Conservation (phyloP, 1,140 invertebrate species). For the Diabrotica undecimpunctata region DNA sequence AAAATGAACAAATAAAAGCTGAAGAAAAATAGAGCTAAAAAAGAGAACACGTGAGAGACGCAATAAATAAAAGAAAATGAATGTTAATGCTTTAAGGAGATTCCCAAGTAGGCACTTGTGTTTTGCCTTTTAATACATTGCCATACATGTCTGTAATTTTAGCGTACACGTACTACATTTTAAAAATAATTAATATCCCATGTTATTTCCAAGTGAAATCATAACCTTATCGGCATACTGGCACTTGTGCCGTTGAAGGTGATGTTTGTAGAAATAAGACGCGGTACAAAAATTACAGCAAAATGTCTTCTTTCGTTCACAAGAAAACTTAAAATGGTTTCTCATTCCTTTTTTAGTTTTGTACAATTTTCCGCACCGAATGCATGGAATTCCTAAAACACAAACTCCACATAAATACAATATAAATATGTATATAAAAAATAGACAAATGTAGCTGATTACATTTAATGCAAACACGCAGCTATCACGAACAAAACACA, state of each 20-base stretch:
- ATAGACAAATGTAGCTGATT: not conserved
- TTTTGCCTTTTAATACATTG: too few relatives aligned
- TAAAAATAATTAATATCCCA: too few relatives aligned
- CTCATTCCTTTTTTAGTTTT: conserved; percentile 8
- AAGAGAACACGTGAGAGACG: too few relatives aligned
- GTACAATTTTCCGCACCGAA: conserved; percentile 9
- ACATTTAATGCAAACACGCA: too few relatives aligned
- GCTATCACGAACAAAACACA: too few relatives aligned
- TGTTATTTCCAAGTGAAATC: not conserved
- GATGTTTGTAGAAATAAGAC: conserved; percentile 9
- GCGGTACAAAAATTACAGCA: conserved; percentile 6
- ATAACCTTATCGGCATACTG: not conserved
- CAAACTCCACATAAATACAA: not conserved
- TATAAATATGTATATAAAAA: not conserved
- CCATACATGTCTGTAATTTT: too few relatives aligned
- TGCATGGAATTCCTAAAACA: not conserved
- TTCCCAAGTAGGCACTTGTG: too few relatives aligned
- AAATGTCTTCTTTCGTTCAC: conserved; percentile 11
- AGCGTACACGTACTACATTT: too few relatives aligned
- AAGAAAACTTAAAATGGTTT: conserved; percentile 4
- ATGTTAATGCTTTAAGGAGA: too few relatives aligned
- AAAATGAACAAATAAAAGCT: too few relatives aligned
- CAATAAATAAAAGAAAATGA: too few relatives aligned
- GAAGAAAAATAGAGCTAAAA: too few relatives aligned
- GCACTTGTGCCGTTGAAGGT: conserved; percentile 3